Conservation (phyloP, 2,113 vertebrate species). For the Paraplagusia blochii region DNA sequence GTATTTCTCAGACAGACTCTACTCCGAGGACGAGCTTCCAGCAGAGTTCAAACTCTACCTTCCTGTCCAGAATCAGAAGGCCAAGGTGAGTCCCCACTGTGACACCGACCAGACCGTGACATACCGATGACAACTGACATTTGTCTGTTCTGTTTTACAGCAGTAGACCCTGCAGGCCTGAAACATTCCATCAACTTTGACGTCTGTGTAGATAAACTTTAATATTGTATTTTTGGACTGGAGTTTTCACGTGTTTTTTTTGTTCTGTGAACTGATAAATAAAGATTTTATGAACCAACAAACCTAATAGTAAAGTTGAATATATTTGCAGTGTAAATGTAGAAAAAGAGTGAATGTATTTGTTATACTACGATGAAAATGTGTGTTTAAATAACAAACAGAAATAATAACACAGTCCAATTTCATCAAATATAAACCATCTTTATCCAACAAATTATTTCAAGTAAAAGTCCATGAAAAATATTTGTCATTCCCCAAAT, state of each 20-base stretch:
- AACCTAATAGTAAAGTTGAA: too few species aligned
- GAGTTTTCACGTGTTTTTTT: slow-evolving; percentile 22
- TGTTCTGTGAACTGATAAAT: slow-evolving; percentile 52
- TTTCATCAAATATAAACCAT: slow-evolving; percentile 41
- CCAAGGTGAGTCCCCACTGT: slow-evolving; percentile 79
- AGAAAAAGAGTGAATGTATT: neutral
- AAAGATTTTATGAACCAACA: slow-evolving; percentile 49
- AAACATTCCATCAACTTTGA: neutral
- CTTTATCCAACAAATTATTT: slow-evolving; percentile 43
- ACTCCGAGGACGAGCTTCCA: slow-evolving; percentile 94
- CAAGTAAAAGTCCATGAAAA: slow-evolving; percentile 20
- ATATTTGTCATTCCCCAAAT: slow-evolving; percentile 24
- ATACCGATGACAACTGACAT: neutral
- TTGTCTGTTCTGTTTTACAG: slow-evolving; percentile 42
- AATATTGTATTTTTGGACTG: slow-evolving; percentile 41
- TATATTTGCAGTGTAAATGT: neutral
- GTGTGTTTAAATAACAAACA: neutral
- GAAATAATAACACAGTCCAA: neutral
- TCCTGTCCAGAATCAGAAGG: slow-evolving; percentile 90
- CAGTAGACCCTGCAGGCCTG: slow-evolving; percentile 37
- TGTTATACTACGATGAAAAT: neutral
- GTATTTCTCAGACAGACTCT: slow-evolving; percentile 96
- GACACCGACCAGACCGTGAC: neutral
- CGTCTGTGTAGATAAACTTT: slow-evolving; percentile 7
- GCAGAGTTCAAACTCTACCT: slow-evolving; percentile 96